Conservation (phyloP, 2,888 invertebrate species). For the Neria commutata region DNA sequence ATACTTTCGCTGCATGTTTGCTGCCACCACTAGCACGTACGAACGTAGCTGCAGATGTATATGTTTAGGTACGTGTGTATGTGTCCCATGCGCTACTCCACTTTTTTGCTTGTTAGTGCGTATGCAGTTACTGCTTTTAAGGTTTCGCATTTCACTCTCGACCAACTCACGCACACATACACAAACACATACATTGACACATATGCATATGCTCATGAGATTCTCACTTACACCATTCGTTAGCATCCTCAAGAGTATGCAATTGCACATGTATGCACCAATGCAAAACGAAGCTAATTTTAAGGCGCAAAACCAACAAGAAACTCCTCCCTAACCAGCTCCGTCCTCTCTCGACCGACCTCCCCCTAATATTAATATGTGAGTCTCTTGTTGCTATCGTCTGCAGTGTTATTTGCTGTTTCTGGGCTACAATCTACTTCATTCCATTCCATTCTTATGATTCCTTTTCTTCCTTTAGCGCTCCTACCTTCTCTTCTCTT, state of each 20-base stretch:
- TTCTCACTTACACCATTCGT: constrained; percentile 5
- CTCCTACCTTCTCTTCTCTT: too few species aligned
- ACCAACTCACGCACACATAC: not conserved
- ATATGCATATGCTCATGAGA: not conserved
- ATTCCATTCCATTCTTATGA: too few species aligned
- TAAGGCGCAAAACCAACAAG: constrained; percentile 13
- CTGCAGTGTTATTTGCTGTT: too few species aligned
- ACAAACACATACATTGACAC: constrained; percentile 3
- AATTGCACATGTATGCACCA: constrained; percentile 22
- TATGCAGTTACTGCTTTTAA: not conserved
- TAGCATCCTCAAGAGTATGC: constrained; percentile 19
- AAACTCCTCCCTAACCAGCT: too few species aligned
- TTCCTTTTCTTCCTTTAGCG: too few species aligned
- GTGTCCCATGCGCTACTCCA: not conserved
- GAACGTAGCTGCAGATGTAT: not conserved
- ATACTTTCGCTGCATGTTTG: constrained; percentile 9
- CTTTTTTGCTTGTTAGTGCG: not conserved
- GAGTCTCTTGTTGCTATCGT: too few species aligned
- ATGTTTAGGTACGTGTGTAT: not conserved
- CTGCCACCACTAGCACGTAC: not conserved
- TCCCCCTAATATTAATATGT: too few species aligned
- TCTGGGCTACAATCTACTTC: too few species aligned
- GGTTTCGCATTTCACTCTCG: not conserved
- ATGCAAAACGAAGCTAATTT: constrained; percentile 23
- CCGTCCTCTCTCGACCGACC: too few species aligned